A percentile compares a stretch with the other conserved stretches of the same genome.
Conservation (phyloP, 2,113 vertebrate species). For the Zosterops pallidus region DNA sequence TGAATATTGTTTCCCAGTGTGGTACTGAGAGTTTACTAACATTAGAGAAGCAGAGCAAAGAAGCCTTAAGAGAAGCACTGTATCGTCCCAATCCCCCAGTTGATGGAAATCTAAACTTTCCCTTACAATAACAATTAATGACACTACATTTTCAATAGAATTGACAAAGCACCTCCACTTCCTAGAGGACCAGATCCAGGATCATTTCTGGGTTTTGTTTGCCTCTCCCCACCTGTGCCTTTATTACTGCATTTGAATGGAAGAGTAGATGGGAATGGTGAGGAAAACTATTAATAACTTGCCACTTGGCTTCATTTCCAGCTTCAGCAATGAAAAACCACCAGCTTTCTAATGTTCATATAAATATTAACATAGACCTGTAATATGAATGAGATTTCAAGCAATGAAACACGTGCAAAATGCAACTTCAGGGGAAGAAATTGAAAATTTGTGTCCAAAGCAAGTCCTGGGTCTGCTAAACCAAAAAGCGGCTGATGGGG, state of each 20-base stretch:
- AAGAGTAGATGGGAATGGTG: not conserved
- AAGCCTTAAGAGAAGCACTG: not conserved
- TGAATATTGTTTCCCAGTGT: not conserved
- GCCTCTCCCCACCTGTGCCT: not conserved
- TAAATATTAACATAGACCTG: not conserved
- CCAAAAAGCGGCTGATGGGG: not conserved
- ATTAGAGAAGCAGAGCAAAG: not conserved
- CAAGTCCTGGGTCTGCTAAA: not conserved
- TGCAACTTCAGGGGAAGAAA: not conserved
- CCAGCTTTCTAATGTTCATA: not conserved
- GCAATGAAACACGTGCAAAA: not conserved
- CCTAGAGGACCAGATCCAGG: not conserved
- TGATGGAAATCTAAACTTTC: not conserved
- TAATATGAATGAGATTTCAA: not conserved
- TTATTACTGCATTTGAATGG: not conserved
- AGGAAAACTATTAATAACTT: not conserved
- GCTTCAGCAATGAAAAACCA: not conserved
- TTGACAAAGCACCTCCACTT: not conserved
- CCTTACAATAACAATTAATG: not conserved
- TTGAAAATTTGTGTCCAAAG: not conserved
- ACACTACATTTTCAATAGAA: not conserved
- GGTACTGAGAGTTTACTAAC: not conserved
- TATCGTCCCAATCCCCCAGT: not conserved
- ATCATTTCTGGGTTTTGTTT: not conserved
- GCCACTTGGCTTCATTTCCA: not conserved